Evolutionary conservation across 2,113 vertebrate species (phyloP).

Genomic region (Apteryx owenii): DNA sequence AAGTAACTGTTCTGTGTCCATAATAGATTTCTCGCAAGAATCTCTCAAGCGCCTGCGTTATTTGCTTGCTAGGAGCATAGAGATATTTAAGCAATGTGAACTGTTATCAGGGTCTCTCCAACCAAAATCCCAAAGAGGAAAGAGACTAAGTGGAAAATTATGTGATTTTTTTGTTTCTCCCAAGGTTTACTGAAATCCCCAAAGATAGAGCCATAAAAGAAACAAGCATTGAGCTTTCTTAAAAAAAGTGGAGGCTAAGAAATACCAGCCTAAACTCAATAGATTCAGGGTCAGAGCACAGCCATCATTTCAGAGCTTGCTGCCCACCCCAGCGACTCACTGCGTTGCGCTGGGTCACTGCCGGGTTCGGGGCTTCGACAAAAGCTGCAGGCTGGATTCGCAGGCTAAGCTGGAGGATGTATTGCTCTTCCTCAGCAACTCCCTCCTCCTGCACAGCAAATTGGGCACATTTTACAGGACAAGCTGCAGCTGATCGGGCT

Average conservation of each 20-base stretch:
- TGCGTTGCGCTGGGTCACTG: background rate
- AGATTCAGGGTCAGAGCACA: background rate
- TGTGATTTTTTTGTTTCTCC: background rate
- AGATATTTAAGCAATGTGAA: background rate
- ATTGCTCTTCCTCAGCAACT: background rate
- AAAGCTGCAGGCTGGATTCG: too few species aligned
- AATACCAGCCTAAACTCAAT: background rate
- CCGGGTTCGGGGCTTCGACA: accelerated
- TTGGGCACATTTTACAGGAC: accelerated
- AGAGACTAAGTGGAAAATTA: accelerated
- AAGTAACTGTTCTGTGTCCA: background rate
- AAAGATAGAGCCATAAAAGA: background rate
- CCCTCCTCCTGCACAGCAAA: background rate
- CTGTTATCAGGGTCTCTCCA: background rate
- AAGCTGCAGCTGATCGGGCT: background rate
- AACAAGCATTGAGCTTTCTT: accelerated
- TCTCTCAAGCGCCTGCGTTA: background rate
- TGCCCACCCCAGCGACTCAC: background rate
- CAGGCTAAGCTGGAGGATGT: background rate
- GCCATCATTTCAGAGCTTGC: background rate
- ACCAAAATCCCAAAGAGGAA: background rate
- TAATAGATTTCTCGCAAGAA: background rate
- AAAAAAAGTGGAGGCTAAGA: background rate
- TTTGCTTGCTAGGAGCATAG: background rate
- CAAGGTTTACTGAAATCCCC: background rate